Percentiles rank a stretch among this genome's conserved stretches.
phyloP scores from a whole-genome alignment of 2,113 vertebrate genomes.

The Megaceryle torquata region DNA sequence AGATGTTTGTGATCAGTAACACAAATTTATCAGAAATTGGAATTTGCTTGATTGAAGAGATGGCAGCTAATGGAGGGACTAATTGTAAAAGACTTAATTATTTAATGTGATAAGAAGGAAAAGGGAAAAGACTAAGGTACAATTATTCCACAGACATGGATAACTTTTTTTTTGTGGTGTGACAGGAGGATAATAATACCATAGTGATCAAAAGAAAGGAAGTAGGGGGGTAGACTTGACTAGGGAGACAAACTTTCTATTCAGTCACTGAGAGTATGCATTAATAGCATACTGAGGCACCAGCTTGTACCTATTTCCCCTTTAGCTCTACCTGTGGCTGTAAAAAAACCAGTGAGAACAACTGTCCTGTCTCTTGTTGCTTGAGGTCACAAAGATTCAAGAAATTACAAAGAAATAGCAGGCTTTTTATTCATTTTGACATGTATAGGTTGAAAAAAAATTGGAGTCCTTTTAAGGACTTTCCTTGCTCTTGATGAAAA shows the following conservation, averaged over 20 bases:
- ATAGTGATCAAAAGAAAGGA: neutral
- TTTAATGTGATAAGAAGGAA: neutral
- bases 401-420: neutral
- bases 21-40: neutral
- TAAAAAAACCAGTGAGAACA: neutral
- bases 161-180: neutral
- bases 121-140: neutral
- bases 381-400: neutral
- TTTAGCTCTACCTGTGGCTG: neutral
- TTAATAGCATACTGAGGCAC: neutral
- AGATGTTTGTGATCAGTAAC: neutral
- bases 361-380: neutral
- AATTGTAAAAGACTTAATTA: neutral
- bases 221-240: neutral
- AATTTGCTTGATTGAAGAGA: neutral
- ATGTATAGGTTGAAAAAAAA: neutral
- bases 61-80: neutral
- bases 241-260: neutral
- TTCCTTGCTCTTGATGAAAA: neutral
- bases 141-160: neutral
- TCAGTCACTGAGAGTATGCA: neutral
- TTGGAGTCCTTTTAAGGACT: neutral
- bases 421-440: neutral
- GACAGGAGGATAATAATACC: neutral
- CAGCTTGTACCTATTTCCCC: neutral